Conservation (phyloP, 2,113 vertebrate species). For the human (Homo sapiens) region GRCh38 chr17:19589501-19590000, state of each 20-base stretch:
- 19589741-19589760: neutral
- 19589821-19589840: conserved; percentile 91
- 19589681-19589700: too few relatives aligned
- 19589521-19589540: neutral
- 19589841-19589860: conserved; percentile 90
- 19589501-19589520: too few relatives aligned
- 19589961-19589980: neutral
- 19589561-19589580: too few relatives aligned
- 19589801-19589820: conserved; percentile 93
- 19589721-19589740: neutral
- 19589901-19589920: accelerated
- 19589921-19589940: neutral
- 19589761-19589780: neutral
- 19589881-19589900: neutral
- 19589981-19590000: neutral
- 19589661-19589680: too few relatives aligned
- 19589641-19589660: too few relatives aligned
- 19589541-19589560: too few relatives aligned
- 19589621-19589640: too few relatives aligned
- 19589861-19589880: accelerated
- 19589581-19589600: too few relatives aligned
- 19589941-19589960: neutral
- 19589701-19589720: neutral
- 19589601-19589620: too few relatives aligned
- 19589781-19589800: conserved; percentile 48